These are phyloP conservation scores for Seira ritae DNA, from an alignment of 2,888 invertebrate genomes.

Conservation along the genomic window DNA sequence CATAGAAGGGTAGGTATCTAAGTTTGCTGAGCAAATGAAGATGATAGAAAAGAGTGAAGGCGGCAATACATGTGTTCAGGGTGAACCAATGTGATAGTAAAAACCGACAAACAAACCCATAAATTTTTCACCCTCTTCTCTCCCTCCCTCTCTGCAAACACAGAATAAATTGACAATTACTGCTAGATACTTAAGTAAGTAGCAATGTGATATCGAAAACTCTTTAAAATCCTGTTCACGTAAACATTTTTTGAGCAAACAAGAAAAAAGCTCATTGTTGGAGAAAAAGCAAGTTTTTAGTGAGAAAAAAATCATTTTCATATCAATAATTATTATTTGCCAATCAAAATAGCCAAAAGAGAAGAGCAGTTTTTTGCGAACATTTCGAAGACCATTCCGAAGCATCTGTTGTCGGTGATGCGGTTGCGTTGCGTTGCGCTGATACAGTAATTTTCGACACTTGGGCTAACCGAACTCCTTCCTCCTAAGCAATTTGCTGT, in stretches of 20 bases:
- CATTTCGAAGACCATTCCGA: not conserved
- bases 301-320: constrained; percentile 23
- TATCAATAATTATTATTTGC: constrained; percentile 23
- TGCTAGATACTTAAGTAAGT: too few relatives aligned
- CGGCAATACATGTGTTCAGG: constrained; percentile 47
- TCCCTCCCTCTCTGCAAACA: constrained; percentile 21
- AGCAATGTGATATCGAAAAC: constrained; percentile 9
- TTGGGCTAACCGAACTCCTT: too few relatives aligned
- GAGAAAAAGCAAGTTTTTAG: not conserved
- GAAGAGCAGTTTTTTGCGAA: not conserved
- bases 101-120: constrained; percentile 58
- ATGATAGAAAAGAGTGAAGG: not conserved
- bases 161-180: constrained; percentile 20
- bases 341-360: not conserved
- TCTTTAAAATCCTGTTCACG: constrained; percentile 19
- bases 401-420: not conserved
- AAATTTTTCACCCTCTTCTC: constrained; percentile 31
- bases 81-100: constrained; percentile 13
- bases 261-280: constrained; percentile 8
- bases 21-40: not conserved
- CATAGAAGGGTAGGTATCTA: not conserved
- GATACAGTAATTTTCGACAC: constrained; percentile 18
- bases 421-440: not conserved
- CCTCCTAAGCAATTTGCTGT: not conserved
- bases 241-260: not conserved